Conservation (phyloP, 2,888 invertebrate species). For the Caprella mutica region DNA sequence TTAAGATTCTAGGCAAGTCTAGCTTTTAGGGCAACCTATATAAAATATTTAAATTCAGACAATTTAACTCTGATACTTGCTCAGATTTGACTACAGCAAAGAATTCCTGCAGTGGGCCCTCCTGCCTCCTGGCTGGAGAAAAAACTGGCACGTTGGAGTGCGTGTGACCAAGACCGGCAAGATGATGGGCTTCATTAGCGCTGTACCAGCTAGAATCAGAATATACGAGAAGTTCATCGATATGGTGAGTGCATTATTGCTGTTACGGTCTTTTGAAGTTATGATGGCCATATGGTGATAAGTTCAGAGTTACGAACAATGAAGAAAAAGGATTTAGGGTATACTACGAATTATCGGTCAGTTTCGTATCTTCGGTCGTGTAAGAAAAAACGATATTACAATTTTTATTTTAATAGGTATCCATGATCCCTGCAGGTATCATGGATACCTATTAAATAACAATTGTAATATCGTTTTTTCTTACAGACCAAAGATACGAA, state of each 20-base stretch:
- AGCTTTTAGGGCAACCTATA: background rate
- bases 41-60: background rate
- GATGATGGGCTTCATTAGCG: constrained; percentile 95
- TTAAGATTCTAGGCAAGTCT: background rate
- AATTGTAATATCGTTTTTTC: too few species aligned
- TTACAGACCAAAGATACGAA: too few species aligned
- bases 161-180: constrained; percentile 83
- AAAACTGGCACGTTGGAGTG: constrained; percentile 96
- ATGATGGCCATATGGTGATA: too few species aligned
- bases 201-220: constrained; percentile 84
- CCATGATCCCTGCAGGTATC: too few species aligned
- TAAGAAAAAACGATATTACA: too few species aligned
- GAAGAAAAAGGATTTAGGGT: too few species aligned
- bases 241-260: background rate
- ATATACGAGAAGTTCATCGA: constrained; percentile 65
- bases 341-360: too few species aligned
- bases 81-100: constrained; percentile 33
- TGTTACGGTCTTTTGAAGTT: too few species aligned
- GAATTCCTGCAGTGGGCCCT: constrained; percentile 54
- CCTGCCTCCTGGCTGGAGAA: constrained; percentile 93
- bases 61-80: background rate
- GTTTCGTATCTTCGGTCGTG: too few species aligned
- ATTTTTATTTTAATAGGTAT: too few species aligned
- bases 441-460: too few species aligned
- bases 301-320: too few species aligned